A percentile compares a stretch with the other conserved stretches of the same genome.
Conservation (phyloP, 64 coral and sea anemone species). For the Montipora cactus region DNA sequence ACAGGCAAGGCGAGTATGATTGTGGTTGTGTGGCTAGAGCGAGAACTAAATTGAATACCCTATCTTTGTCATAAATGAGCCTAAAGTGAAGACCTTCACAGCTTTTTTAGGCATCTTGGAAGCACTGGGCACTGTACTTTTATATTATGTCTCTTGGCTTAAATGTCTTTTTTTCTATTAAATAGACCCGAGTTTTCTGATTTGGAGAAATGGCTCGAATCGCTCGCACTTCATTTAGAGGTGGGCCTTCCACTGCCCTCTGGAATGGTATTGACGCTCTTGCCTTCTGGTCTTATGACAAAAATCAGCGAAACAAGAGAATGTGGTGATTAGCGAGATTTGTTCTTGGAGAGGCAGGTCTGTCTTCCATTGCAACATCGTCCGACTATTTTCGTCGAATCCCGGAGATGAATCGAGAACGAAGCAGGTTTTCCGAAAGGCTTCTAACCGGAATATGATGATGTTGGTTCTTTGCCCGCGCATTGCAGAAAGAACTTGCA, state of each 20-base stretch:
- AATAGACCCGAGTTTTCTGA: conserved; percentile 86
- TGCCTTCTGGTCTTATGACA: conserved; percentile 67
- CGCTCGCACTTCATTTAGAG: conserved; percentile 87
- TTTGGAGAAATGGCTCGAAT: conserved; percentile 83
- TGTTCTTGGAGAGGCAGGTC: neutral
- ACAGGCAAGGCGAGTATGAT: neutral
- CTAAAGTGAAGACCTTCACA: neutral
- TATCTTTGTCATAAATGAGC: neutral
- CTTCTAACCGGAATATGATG: too few species aligned
- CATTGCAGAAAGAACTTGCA: neutral
- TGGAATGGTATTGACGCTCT: conserved; percentile 80
- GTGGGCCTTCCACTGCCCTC: conserved; percentile 81
- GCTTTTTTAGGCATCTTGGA: neutral
- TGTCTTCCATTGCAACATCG: neutral
- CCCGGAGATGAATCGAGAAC: neutral
- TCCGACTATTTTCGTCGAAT: too few species aligned
- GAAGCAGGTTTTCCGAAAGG: neutral
- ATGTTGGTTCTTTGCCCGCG: too few species aligned
- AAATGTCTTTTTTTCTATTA: neutral
- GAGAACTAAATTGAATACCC: neutral
- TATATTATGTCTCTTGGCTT: neutral
- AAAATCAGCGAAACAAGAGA: conserved; percentile 60
- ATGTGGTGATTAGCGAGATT: neutral
- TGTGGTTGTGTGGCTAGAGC: neutral
- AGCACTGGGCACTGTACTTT: neutral